Base-by-base conservation (phyloP, 2,113 vertebrate species). In the Pogonocichla stellata region DNA sequence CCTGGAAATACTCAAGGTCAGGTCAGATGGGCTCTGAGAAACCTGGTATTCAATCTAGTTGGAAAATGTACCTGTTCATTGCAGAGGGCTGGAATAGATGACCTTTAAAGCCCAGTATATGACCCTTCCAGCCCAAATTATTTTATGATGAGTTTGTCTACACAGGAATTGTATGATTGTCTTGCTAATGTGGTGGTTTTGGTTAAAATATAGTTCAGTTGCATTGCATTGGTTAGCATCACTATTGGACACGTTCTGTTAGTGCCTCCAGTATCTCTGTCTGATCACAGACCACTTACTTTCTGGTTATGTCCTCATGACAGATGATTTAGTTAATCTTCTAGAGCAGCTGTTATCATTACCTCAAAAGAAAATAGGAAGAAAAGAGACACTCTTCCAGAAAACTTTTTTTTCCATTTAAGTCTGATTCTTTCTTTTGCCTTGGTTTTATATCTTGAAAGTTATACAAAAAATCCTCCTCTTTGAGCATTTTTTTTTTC, bases 211-310 rank as follows among this genome's bases (percentile, higher is more conserved):
- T 9, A n/a, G 9, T 38, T 69, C 14, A 38, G 14, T 31, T 84
- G 14, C 11, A 8, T 61, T 73, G 60, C 31, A 10, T 36, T 38
- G 10, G 20, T 53, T 54, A 40, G 10, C 0, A 0, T 66, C 2
- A 2, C 28, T 60, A 6, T 6, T 61, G 28, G 17, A 34, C 4
- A 10, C 5, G 1, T 45, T 82, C 24, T 60, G 73, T 34, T 58
- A 13, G 34, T 53, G 50, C 18, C 13, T 62, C 6, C 8, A 28
- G 24, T 54, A 22, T 22, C 28, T 62, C 34, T 65, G 26, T 69
- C 47, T 73, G 54, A 40, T 65, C 31, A 48, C 14, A 89, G 29
- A 54, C 3, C 23, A 53, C n/a, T 67, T 64, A 14, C 3, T 51
- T 58, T 90, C 24, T 67, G 8, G 18, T 78, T 75, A 9, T 81